Conservation (phyloP, 2,113 vertebrate genomes). For the Eonycteris spelaea region DNA sequence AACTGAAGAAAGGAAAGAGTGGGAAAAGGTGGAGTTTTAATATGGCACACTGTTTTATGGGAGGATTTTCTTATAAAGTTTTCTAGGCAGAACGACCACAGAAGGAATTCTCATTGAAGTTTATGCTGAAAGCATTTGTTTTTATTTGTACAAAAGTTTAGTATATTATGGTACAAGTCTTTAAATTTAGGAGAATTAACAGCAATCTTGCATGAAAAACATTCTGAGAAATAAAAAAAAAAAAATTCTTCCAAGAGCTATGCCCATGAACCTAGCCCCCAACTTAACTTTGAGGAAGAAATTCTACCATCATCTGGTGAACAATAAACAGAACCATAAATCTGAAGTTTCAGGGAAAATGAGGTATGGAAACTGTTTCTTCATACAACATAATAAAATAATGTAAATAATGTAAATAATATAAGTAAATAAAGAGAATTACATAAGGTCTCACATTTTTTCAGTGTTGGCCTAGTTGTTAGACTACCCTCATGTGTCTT, state of each 20-base stretch:
- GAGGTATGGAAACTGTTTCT: background rate
- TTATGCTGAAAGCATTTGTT: background rate
- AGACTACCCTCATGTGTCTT: background rate
- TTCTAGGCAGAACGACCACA: background rate
- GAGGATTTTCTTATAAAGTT: background rate
- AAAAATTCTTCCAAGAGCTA: background rate
- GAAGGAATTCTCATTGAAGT: fast-evolving
- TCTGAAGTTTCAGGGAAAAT: background rate
- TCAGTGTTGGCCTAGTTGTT: background rate
- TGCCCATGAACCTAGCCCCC: background rate
- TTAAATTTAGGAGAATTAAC: background rate
- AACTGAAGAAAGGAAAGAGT: background rate
- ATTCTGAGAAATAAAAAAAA: background rate
- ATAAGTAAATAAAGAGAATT: background rate
- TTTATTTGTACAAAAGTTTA: background rate
- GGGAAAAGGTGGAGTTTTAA: background rate
- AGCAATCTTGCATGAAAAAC: background rate
- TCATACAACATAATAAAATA: background rate
- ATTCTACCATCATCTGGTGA: background rate
- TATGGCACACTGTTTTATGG: background rate
- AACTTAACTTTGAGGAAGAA: background rate
- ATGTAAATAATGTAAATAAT: background rate
- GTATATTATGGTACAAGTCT: background rate
- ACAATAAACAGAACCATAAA: background rate
- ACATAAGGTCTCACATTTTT: background rate